These are phyloP conservation scores for Folsomia manolachei DNA, from an alignment of 2,888 invertebrate species.

Conservation along the genomic window DNA sequence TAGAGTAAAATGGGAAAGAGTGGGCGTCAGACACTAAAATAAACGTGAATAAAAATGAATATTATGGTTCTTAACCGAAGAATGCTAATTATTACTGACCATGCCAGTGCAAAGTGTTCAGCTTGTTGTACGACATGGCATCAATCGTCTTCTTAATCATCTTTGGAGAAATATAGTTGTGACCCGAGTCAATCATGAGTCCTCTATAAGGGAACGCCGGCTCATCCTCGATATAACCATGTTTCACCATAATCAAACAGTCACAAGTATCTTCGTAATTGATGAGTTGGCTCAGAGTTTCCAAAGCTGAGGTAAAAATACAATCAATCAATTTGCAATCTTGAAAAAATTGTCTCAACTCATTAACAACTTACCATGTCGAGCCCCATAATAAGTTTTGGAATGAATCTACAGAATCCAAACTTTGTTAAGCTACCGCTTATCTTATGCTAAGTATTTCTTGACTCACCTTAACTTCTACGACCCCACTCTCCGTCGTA, in stretches of 20 bases:
- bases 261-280: conserved; percentile 53
- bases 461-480: conserved; percentile 47
- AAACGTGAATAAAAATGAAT: too few relatives aligned
- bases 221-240: conserved; percentile 68
- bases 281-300: conserved; percentile 71
- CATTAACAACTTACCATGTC: too few relatives aligned
- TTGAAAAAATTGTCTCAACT: too few relatives aligned
- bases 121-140: conserved; percentile 80
- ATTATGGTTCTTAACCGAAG: neutral
- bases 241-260: conserved; percentile 62
- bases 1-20: conserved; percentile 81
- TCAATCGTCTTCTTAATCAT: conserved; percentile 71
- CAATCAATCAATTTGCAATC: too few relatives aligned
- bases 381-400: conserved; percentile 65
- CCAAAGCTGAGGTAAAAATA: too few relatives aligned
- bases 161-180: conserved; percentile 76
- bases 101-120: conserved; percentile 93
- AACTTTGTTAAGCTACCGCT: too few relatives aligned
- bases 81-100: conserved; percentile 52
- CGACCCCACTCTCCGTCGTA: conserved; percentile 49
- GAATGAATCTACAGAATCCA: conserved; percentile 51
- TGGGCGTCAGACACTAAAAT: conserved; percentile 86
- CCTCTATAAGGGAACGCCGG: conserved; percentile 84
- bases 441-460: neutral
- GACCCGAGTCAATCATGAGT: conserved; percentile 78